Evolutionary conservation across 2,888 invertebrate genomes (phyloP), one percentile per base, ranked within the genome.

Genomic region (Liposcelis brunnea): DNA sequence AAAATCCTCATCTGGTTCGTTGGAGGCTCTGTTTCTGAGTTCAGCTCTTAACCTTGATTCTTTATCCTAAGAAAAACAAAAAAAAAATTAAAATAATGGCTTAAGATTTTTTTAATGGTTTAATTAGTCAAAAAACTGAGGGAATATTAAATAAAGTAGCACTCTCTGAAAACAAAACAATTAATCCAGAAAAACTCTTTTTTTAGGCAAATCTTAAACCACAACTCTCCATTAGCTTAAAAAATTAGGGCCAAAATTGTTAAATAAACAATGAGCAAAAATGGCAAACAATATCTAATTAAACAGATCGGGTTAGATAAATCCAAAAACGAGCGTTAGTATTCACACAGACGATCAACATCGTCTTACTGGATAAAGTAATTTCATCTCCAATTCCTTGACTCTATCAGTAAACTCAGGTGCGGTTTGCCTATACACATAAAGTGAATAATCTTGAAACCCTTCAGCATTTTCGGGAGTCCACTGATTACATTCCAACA

Each of bases 341-440:
- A 26, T 6, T 8, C 26, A 26, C 26, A 26, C 26, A 26, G 26
- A 26, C 26, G 26, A 26, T 26, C 26, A 26, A 19, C 40, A 18
- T 10, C 18, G 52, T 59, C 78, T 79, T 79, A 79, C 79, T 59
- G 78, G 77, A 61, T 75, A 75, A 53, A 77, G 69, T 54, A 80
- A 71, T 64, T 80, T 78, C 64, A 72, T 71, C 62, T 80, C 87
- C 59, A 87, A 69, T 55, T 79, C 76, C 72, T 80, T 80, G 49
- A 87, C 84, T 49, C 87, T 73, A 61, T 84, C 84, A 64, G 77
- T 78, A 65, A 87, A 87, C 59, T 81, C 74, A 6, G 83, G 81
- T 12, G 87, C 86, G 47, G 78, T 80, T 62, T 85, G 84, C 44
- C 87, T 73, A 64, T 87, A 89, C 57, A 86, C 71, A 64, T 81